Conservation (phyloP, 2,888 invertebrate species). For the Tanytarsus gracilentus region DNA sequence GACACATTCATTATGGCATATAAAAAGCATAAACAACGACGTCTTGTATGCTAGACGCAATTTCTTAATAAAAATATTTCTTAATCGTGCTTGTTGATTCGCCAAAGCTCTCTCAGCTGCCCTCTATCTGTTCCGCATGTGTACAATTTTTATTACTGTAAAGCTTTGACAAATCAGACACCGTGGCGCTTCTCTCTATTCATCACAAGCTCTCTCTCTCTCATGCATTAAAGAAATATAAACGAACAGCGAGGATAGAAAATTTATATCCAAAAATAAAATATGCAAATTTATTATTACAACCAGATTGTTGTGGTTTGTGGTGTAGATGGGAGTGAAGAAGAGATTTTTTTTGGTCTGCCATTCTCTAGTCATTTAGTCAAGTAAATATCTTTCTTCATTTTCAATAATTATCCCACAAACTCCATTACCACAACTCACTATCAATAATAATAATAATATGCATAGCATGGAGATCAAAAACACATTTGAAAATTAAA, state of each 20-base stretch:
- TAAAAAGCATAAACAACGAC: background rate
- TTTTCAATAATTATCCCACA: background rate
- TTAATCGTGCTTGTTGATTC: slow-evolving; percentile 2
- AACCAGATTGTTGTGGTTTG: too few species aligned
- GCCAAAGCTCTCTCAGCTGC: background rate
- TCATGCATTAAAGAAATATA: background rate
- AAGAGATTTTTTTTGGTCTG: too few species aligned
- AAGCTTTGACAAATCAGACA: slow-evolving; percentile 19
- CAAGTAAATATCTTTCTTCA: background rate
- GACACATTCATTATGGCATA: background rate
- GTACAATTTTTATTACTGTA: background rate
- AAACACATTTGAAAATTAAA: slow-evolving; percentile 3
- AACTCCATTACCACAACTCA: background rate
- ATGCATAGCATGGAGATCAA: background rate
- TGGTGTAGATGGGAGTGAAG: too few species aligned
- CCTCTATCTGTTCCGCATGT: background rate
- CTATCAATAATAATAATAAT: background rate
- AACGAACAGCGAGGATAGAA: background rate
- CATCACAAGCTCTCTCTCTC: background rate
- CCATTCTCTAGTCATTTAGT: slow-evolving; percentile 10
- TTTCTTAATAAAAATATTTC: too few species aligned
- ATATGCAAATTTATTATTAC: background rate
- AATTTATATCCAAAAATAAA: background rate
- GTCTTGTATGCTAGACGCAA: background rate
- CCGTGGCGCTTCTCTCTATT: slow-evolving; percentile 14